Evolutionary conservation across 1,140 invertebrate species (phyloP), one percentile per base, ranked within the genome.

Genomic region (Melanaphis sacchari): DNA sequence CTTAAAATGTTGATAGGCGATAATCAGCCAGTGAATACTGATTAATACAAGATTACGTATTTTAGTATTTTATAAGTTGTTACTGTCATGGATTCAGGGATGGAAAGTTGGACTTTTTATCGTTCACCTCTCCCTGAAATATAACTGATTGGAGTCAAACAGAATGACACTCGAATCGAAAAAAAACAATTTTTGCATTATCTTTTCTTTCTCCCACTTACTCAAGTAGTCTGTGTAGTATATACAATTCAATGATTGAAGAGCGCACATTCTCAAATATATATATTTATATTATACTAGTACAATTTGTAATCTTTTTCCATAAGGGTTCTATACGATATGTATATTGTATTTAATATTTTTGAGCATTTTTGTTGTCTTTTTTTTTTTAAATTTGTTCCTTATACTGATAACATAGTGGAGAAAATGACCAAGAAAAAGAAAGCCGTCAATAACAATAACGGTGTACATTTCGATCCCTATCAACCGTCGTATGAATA

Each of bases 191-290:
- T 76, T 76, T 76, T 76, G 59, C 31, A 76, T 76, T 36, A 76
- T 76, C 59, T 76, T 9, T 66, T 9, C 31, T 31, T 66, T 31
- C 7, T 76, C 31, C 31, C 6, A n/a, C 59, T 76, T n/a, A 76
- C 18, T 76, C 15, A 18, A 76, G 59, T 76, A n/a, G 59, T 76
- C 59, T n/a, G 59, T n/a, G 21, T 66, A n/a, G 31, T 31, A 11
- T 66, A n/a, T n/a, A 66, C 59, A 66, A 66, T 66, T 31, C 59
- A 66, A n/a, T 76, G n/a, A 76, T 76, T n/a, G 59, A 76, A 76
- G 59, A 43, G 7, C 59, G 59, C 59, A n/a, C 59, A n/a, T 15
- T n/a, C 31, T n/a, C 59, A 76, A 36, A 76, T n/a, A 76, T n/a
- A 76, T 11, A 76, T 6, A 66, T n/a, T n/a, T 31, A 66, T 76